Conservation (phyloP, 2,797 vertebrate genomes). For the Rhynchotus rufescens region DNA sequence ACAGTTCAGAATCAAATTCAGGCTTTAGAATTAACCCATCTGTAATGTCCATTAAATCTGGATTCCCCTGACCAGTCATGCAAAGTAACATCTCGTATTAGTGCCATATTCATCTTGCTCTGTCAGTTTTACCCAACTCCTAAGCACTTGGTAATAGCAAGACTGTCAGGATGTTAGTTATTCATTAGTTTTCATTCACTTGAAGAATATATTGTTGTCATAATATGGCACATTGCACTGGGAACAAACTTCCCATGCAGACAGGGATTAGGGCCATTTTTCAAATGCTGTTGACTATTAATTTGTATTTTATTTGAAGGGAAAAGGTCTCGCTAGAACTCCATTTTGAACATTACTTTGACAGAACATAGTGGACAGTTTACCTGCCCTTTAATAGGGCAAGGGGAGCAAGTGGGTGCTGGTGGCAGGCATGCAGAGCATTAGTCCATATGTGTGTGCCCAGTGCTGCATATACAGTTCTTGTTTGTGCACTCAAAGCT, state of each 20-base stretch:
- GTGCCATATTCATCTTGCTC: constrained; percentile 30
- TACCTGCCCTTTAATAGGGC: not conserved
- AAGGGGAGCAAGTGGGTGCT: not conserved
- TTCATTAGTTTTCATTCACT: constrained; percentile 51
- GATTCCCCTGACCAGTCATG: constrained; percentile 23
- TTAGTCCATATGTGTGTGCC: not conserved
- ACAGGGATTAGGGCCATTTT: constrained; percentile 38
- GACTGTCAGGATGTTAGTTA: constrained; percentile 51
- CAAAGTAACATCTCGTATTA: constrained; percentile 5
- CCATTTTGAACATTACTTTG: not conserved
- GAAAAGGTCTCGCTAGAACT: constrained; percentile 15
- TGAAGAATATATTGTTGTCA: constrained; percentile 61
- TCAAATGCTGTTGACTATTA: constrained; percentile 49
- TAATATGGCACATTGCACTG: constrained; percentile 54
- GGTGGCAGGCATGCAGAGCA: accelerated
- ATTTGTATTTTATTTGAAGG: constrained; percentile 46
- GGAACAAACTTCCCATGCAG: constrained; percentile 38
- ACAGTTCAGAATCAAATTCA: not conserved
- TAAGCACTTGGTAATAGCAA: constrained; percentile 27
- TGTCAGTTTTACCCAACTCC: constrained; percentile 38
- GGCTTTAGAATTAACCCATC: constrained; percentile 27
- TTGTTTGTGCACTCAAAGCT: not conserved
- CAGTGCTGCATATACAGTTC: accelerated
- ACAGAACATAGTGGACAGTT: not conserved
- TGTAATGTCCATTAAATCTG: constrained; percentile 2